Percentiles rank a stretch among this genome's conserved stretches.
These are phyloP conservation scores for Holotrichia oblita DNA, from an alignment of 1,140 invertebrate genomes.

Conservation along the genomic window DNA sequence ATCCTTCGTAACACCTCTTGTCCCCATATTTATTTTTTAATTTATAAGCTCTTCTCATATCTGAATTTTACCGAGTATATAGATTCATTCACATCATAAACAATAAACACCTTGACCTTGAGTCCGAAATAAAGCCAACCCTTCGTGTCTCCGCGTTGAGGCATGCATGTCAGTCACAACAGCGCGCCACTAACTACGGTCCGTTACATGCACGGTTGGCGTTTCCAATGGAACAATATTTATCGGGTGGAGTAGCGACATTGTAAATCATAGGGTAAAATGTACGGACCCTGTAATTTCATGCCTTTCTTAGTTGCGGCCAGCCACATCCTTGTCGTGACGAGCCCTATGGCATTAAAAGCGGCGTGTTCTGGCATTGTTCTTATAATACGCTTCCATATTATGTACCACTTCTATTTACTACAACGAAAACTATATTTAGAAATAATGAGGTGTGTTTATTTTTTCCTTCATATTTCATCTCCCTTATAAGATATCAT, in stretches of 20 bases:
- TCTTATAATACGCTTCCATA: conserved; percentile 20
- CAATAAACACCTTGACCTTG: conserved; percentile 20
- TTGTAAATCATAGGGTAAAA: conserved; percentile 48
- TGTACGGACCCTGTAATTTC: conserved; percentile 46
- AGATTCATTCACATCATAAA: background rate
- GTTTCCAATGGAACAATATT: conserved; percentile 47
- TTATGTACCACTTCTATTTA: background rate
- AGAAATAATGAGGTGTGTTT: conserved; percentile 14
- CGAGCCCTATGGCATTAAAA: background rate
- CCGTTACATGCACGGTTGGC: conserved; percentile 45
- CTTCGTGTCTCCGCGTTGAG: background rate
- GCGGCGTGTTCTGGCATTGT: conserved; percentile 10
- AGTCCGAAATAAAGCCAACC: background rate
- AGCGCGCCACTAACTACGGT: conserved; percentile 43
- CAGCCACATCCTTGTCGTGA: conserved; percentile 41
- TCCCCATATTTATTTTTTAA: too few species aligned
- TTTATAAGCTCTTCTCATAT: too few species aligned
- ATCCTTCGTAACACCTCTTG: too few species aligned
- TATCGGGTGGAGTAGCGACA: conserved; percentile 50
- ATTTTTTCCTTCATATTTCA: background rate
- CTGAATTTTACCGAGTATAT: too few species aligned
- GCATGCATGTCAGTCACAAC: conserved; percentile 14
- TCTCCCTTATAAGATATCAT: conserved; percentile 16
- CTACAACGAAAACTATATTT: background rate
- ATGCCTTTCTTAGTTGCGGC: conserved; percentile 42